These are phyloP conservation scores for Bradypus variegatus DNA, from an alignment of 2,797 vertebrate species.

Conservation along the genomic window DNA sequence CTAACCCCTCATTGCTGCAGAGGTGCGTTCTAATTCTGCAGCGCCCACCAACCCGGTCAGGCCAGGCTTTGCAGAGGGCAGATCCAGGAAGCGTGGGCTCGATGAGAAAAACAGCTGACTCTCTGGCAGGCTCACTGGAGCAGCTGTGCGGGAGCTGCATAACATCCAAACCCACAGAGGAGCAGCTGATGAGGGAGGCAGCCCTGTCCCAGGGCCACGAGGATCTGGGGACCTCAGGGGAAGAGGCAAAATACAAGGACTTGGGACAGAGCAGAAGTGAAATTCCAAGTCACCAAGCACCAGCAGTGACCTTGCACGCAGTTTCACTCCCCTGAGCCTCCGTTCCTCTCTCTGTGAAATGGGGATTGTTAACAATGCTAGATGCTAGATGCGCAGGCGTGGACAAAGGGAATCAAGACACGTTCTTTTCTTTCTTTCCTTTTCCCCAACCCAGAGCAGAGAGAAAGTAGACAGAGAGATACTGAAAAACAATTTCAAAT, in stretches of 20 bases:
- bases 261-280: background rate
- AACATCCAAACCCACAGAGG: background rate
- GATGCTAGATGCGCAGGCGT: no score
- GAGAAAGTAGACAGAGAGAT: background rate
- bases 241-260: background rate
- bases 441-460: background rate
- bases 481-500: background rate
- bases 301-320: background rate
- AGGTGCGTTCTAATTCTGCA: background rate
- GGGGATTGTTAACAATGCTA: background rate
- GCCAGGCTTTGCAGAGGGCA: background rate
- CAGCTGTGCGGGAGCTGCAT: background rate
- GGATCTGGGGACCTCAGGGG: background rate
- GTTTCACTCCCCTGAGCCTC: background rate
- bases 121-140: no score
- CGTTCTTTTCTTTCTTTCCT: constrained; percentile 1
- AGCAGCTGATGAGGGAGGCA: background rate
- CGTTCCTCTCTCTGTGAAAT: background rate
- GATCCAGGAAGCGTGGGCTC: background rate
- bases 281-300: background rate
- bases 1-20: background rate
- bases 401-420: background rate
- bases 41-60: background rate
- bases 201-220: background rate
- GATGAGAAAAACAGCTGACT: background rate